Percentiles rank a stretch among this genome's conserved stretches.
phyloP scores from a whole-genome alignment of 2,113 vertebrate species.

The Malaclemys terrapin region DNA sequence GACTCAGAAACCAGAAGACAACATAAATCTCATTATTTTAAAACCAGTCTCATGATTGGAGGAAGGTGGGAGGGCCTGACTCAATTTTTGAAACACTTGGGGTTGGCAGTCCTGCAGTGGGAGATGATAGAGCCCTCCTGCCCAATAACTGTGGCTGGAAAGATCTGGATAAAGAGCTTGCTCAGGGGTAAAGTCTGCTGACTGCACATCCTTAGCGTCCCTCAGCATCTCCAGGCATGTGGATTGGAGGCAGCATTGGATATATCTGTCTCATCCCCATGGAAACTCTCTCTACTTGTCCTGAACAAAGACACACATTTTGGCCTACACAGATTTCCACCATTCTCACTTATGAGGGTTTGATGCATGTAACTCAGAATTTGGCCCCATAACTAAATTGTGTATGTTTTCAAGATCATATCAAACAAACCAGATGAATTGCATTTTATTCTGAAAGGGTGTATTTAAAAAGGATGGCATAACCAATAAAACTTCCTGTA shows the following conservation, averaged over 20 bases:
- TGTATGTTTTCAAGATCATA: neutral
- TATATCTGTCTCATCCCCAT: neutral
- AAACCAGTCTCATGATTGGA: neutral
- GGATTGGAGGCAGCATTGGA: neutral
- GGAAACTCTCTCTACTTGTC: neutral
- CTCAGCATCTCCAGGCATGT: accelerated
- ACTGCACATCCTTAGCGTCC: neutral
- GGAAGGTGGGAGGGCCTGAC: neutral
- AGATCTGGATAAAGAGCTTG: neutral
- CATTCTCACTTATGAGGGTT: neutral
- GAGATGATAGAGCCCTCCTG: neutral
- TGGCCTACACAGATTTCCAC: neutral
- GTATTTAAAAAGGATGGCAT: accelerated
- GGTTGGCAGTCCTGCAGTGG: neutral
- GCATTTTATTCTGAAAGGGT: accelerated
- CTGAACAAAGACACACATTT: neutral
- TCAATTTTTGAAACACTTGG: neutral
- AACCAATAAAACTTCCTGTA: accelerated
- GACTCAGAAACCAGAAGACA: neutral
- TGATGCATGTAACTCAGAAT: neutral
- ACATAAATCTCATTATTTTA: neutral
- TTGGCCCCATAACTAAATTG: neutral
- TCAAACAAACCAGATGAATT: accelerated
- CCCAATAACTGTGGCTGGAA: neutral
- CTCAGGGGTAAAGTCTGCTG: neutral